Percentiles rank a stretch among this genome's conserved stretches.
Evolutionary conservation across 1,140 invertebrate genomes (phyloP).

Genomic region (Xylocopa sonorina): DNA sequence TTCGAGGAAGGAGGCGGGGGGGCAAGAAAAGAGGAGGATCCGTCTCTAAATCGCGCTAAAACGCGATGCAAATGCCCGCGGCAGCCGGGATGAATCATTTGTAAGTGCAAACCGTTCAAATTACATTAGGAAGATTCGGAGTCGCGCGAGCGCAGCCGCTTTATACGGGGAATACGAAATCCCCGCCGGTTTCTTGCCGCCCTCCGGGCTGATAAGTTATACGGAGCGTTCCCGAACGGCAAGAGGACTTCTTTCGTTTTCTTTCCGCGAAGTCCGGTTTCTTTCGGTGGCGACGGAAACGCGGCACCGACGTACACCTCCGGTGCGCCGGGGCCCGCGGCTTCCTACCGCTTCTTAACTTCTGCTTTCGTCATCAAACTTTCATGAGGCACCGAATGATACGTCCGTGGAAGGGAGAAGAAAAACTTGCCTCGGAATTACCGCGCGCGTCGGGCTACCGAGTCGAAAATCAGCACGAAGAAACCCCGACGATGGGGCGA

Average conservation of each 20-base stretch:
- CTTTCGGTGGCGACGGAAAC: constrained; percentile 53
- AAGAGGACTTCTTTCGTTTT: constrained; percentile 21
- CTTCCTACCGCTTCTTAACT: constrained; percentile 60
- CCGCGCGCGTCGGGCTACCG: constrained; percentile 25
- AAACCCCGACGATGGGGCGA: constrained; percentile 49
- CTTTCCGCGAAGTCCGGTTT: constrained; percentile 42
- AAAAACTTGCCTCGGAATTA: constrained; percentile 69
- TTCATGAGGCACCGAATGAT: constrained; percentile 75
- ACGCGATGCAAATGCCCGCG: constrained; percentile 38
- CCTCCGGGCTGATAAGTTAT: constrained; percentile 48
- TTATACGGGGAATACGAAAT: constrained; percentile 53
- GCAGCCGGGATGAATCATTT: constrained; percentile 33
- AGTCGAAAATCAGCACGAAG: constrained; percentile 67
- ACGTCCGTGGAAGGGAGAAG: constrained; percentile 48
- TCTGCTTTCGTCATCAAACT: constrained; percentile 76
- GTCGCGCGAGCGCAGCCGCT: constrained; percentile 3
- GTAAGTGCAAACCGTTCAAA: constrained; percentile 33
- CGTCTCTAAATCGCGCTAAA: constrained; percentile 41
- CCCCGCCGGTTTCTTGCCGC: constrained; percentile 50
- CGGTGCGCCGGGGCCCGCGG: constrained; percentile 27
- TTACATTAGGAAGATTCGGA: constrained; percentile 7
- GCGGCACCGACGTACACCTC: constrained; percentile 56
- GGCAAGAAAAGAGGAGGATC: background rate
- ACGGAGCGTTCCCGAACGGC: constrained; percentile 39
- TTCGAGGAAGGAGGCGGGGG: background rate